Evolutionary conservation across 1,140 invertebrate species (phyloP).

Genomic region (Hyles euphorbiae): DNA sequence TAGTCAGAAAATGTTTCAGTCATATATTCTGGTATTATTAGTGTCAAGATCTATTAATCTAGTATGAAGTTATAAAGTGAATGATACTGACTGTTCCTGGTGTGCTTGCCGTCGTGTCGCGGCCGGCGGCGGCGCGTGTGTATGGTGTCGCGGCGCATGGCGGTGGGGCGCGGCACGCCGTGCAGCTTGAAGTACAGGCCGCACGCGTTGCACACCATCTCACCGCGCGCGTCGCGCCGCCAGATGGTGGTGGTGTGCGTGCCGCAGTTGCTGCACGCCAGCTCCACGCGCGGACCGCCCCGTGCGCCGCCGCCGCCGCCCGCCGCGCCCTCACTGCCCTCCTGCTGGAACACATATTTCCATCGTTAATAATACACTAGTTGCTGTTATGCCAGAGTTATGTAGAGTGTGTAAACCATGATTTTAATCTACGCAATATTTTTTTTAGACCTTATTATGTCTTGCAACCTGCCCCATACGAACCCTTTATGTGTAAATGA

Average conservation of each 20-base stretch:
- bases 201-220: slow-evolving; percentile 97
- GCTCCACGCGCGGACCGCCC: slow-evolving; percentile 78
- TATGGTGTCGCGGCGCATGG: slow-evolving; percentile 97
- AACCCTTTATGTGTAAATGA: too few species aligned
- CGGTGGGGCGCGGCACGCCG: slow-evolving; percentile 91
- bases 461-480: too few species aligned
- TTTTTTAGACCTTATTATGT: too few species aligned
- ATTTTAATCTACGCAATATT: too few species aligned
- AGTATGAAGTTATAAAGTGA: too few species aligned
- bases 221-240: slow-evolving; percentile 90
- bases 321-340: slow-evolving; percentile 4
- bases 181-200: slow-evolving; percentile 96
- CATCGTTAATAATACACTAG: too few species aligned
- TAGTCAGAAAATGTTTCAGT: too few species aligned
- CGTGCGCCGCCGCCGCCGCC: slow-evolving; percentile 36
- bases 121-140: slow-evolving; percentile 95
- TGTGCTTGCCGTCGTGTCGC: slow-evolving; percentile 77
- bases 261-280: slow-evolving; percentile 88
- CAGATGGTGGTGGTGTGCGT: slow-evolving; percentile 95
- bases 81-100: slow-evolving; percentile 51
- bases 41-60: too few species aligned
- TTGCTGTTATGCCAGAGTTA: too few species aligned
- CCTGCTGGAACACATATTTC: background rate
- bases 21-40: too few species aligned
- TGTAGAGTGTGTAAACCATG: too few species aligned